These are phyloP conservation scores for Perccottus glenii DNA, from an alignment of 2,113 vertebrate genomes.

Conservation along the genomic window DNA sequence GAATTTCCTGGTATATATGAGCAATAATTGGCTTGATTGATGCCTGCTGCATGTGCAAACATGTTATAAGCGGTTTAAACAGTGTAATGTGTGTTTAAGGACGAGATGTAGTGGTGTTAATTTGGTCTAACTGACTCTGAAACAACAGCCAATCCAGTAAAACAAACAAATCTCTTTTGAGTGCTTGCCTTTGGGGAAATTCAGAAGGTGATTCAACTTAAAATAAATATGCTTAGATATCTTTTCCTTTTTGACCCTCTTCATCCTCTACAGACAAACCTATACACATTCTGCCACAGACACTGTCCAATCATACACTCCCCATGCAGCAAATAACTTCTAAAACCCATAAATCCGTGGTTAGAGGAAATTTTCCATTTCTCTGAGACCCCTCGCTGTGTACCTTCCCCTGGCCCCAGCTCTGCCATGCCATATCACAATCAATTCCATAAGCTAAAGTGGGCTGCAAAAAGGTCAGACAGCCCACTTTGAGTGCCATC, in stretches of 20 bases:
- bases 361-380: slow-evolving; percentile 67
- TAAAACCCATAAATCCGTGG: slow-evolving; percentile 53
- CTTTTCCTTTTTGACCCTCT: not conserved
- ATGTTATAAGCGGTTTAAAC: slow-evolving; percentile 63
- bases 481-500: slow-evolving; percentile 60
- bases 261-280: not conserved
- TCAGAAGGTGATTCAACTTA: slow-evolving; percentile 57
- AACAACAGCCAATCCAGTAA: slow-evolving; percentile 62
- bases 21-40: slow-evolving; percentile 58
- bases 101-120: slow-evolving; percentile 62
- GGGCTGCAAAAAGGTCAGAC: slow-evolving; percentile 58
- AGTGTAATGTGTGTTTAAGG: slow-evolving; percentile 68
- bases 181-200: slow-evolving; percentile 50
- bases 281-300: slow-evolving; percentile 3
- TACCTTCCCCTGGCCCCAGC: slow-evolving; percentile 39
- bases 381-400: slow-evolving; percentile 43
- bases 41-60: slow-evolving; percentile 59
- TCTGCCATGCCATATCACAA: slow-evolving; percentile 54
- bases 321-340: slow-evolving; percentile 44
- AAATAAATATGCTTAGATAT: slow-evolving; percentile 43
- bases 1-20: slow-evolving; percentile 65
- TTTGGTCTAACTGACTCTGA: slow-evolving; percentile 61
- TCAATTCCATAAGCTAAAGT: slow-evolving; percentile 67
- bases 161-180: slow-evolving; percentile 65
- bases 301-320: slow-evolving; percentile 48